Percentiles rank a stretch among this genome's conserved stretches.
phyloP scores from a whole-genome alignment of 92 coral and sea anemone genomes.

The Epizoanthus illoricatus region DNA sequence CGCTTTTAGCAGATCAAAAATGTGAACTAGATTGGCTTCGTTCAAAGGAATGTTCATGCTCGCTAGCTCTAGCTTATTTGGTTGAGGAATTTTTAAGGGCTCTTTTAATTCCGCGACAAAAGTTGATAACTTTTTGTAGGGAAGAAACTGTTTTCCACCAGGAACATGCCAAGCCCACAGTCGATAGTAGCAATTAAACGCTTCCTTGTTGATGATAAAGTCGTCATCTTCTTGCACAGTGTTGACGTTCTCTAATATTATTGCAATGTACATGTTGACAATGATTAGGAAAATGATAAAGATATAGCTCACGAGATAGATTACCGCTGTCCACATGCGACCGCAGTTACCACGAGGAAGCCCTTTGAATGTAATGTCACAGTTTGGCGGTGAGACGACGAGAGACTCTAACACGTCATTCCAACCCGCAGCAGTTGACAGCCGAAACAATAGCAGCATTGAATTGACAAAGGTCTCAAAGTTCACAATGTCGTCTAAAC shows the following conservation, averaged over 20 bases:
- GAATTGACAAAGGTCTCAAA: constrained; percentile 87
- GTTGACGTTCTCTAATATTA: constrained; percentile 86
- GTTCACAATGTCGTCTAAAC: constrained; percentile 79
- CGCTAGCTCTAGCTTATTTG: constrained; percentile 64
- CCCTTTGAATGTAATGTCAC: constrained; percentile 51
- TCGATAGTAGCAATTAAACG: constrained; percentile 78
- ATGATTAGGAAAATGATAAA: constrained; percentile 76
- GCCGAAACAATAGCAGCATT: constrained; percentile 81
- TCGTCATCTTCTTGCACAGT: constrained; percentile 85
- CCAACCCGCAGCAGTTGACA: constrained; percentile 92
- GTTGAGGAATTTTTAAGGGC: constrained; percentile 80
- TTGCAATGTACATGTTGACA: constrained; percentile 95
- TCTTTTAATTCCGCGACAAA: constrained; percentile 73
- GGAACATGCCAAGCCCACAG: constrained; percentile 81
- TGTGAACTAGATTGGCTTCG: constrained; percentile 79
- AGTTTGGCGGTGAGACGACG: constrained; percentile 78
- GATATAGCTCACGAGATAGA: constrained; percentile 76
- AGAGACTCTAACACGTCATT: constrained; percentile 81
- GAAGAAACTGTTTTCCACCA: constrained; percentile 75
- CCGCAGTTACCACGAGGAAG: constrained; percentile 88
- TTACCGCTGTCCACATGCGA: constrained; percentile 61
- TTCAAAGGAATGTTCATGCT: constrained; percentile 78
- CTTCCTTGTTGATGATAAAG: constrained; percentile 80
- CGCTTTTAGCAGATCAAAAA: constrained; percentile 85
- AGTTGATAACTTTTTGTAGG: constrained; percentile 64